Conservation (phyloP, 2,113 vertebrate genomes). For the Micronycteris hirsuta region DNA sequence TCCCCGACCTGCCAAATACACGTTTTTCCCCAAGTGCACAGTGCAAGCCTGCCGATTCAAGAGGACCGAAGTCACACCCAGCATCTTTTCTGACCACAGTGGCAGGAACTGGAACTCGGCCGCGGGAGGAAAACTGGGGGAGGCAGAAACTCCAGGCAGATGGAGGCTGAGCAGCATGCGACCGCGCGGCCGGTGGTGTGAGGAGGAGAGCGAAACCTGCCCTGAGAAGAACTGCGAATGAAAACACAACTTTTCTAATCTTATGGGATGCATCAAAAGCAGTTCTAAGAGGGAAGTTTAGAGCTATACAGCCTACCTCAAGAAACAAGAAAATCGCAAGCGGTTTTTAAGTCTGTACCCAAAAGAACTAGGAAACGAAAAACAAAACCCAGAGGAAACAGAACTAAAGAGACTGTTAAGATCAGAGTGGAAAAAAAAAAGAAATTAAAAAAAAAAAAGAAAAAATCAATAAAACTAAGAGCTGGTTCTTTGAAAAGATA, state of each 20-base stretch:
- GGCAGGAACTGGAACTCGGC: neutral
- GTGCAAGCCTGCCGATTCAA: neutral
- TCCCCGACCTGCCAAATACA: neutral
- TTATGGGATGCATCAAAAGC: neutral
- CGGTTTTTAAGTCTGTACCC: neutral
- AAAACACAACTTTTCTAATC: neutral
- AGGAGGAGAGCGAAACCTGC: neutral
- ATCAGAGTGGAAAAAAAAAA: neutral
- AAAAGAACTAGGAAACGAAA: neutral
- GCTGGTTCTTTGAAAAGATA: neutral
- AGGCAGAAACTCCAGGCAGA: neutral
- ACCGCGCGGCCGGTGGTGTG: too few relatives aligned
- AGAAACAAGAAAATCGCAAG: neutral
- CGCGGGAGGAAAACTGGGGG: neutral
- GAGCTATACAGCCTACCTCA: neutral
- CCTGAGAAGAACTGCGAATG: neutral
- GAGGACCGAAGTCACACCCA: neutral
- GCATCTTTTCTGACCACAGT: neutral
- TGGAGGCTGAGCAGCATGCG: neutral
- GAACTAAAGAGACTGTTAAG: neutral
- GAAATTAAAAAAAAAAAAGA: neutral
- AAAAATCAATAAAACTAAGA: neutral
- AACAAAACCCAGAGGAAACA: neutral
- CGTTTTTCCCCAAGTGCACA: neutral
- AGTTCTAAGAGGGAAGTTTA: neutral